A percentile compares a stretch with the other conserved stretches of the same genome.
Evolutionary conservation across 1,140 invertebrate species (phyloP).

Genomic region (Cyphomyrmex costatus): DNA sequence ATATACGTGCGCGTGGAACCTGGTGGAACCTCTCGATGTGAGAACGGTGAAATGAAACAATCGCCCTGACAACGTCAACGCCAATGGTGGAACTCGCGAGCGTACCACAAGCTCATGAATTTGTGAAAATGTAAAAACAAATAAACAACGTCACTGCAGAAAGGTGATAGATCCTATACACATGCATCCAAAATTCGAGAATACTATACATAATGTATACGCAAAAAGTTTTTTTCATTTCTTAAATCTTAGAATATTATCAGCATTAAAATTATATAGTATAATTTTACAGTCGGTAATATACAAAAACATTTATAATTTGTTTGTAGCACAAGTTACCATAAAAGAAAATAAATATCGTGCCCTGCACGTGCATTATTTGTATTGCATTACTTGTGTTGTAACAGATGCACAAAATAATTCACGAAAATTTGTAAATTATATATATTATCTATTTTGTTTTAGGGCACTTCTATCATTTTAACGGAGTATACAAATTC

Average conservation of each 20-base stretch:
- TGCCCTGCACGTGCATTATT: background rate
- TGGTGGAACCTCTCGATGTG: constrained; percentile 12
- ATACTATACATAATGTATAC: background rate
- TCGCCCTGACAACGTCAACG: background rate
- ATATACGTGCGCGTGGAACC: constrained; percentile 35
- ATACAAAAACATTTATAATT: background rate
- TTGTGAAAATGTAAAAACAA: background rate
- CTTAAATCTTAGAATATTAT: background rate
- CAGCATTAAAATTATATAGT: background rate
- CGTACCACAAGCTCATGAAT: background rate
- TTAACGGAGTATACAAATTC: constrained; percentile 4
- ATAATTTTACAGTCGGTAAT: background rate
- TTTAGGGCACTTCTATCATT: background rate
- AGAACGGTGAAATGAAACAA: constrained; percentile 43
- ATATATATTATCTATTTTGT: background rate
- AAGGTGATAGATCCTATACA: background rate
- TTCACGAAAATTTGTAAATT: background rate
- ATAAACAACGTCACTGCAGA: background rate
- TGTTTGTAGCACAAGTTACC: background rate
- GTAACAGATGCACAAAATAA: background rate
- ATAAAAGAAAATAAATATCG: background rate
- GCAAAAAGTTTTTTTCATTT: background rate
- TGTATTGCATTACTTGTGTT: background rate
- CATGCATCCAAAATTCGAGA: background rate
- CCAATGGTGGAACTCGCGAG: background rate